Conservation (phyloP, 2,888 invertebrate species). For the Cantharis nigra region DNA sequence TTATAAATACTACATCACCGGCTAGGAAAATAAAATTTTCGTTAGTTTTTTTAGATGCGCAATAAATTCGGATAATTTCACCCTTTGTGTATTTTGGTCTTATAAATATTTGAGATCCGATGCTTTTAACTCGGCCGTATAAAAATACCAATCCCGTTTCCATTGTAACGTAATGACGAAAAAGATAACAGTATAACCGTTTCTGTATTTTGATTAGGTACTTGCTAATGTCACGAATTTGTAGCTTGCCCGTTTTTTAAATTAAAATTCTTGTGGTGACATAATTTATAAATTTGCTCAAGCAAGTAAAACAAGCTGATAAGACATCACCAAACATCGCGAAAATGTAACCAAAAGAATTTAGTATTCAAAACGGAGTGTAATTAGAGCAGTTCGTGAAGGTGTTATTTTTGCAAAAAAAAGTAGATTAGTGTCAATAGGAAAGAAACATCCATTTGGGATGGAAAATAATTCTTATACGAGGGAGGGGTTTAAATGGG, state of each 20-base stretch:
- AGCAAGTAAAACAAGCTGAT: not conserved
- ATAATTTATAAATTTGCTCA: not conserved
- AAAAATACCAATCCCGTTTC: not conserved
- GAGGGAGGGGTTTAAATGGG: no score
- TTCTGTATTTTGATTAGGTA: not conserved
- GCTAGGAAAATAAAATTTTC: not conserved
- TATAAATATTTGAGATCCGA: constrained; percentile 7
- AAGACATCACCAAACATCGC: not conserved
- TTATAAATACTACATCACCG: no score
- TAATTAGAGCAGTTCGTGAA: not conserved
- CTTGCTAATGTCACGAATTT: not conserved
- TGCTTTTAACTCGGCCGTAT: constrained; percentile 1
- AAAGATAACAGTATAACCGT: not conserved
- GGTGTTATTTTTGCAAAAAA: not conserved
- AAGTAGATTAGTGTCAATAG: not conserved
- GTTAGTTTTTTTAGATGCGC: not conserved
- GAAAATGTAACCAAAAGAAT: not conserved
- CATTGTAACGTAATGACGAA: not conserved
- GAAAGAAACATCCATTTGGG: not conserved
- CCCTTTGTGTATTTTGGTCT: not conserved
- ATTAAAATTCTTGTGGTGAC: not conserved
- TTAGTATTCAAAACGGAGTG: not conserved
- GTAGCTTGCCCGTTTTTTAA: not conserved
- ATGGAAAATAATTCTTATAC: no score
- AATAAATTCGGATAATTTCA: not conserved